Percentiles rank a stretch among this genome's conserved stretches.
phyloP scores from a whole-genome alignment of 1,140 invertebrate genomes.

The Bombus superbus region DNA sequence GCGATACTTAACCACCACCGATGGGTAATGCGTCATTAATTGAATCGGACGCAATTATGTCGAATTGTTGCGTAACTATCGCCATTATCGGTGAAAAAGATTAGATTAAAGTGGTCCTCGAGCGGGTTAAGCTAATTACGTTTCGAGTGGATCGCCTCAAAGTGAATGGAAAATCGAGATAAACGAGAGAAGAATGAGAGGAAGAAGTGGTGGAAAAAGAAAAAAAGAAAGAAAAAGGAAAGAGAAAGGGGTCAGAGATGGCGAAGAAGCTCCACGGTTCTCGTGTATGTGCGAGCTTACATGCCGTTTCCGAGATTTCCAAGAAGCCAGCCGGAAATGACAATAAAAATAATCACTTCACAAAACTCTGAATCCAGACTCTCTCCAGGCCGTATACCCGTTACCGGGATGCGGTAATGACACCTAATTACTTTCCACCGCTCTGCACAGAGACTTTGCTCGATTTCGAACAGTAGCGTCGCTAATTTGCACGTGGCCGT shows the following conservation, averaged over 20 bases:
- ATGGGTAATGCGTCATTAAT: background rate
- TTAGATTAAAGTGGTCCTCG: too few relatives aligned
- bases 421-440: conserved; percentile 81
- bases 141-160: too few relatives aligned
- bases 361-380: conserved; percentile 78
- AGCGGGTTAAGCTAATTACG: too few relatives aligned
- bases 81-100: too few relatives aligned
- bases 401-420: conserved; percentile 76
- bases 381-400: conserved; percentile 40
- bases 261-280: conserved; percentile 61
- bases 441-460: conserved; percentile 73
- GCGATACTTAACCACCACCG: background rate
- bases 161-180: conserved; percentile 2
- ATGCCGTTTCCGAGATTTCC: conserved; percentile 80
- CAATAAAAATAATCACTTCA: conserved; percentile 82
- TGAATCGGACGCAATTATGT: background rate
- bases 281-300: conserved; percentile 73
- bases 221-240: background rate
- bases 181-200: background rate
- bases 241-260: background rate
- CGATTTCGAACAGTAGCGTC: conserved; percentile 60
- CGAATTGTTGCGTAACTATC: background rate
- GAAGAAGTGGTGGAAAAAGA: background rate
- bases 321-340: conserved; percentile 81
- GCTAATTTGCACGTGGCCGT: conserved; percentile 63